Base-by-base conservation (phyloP, 2,797 vertebrate species). In the Nothura maculosa region DNA sequence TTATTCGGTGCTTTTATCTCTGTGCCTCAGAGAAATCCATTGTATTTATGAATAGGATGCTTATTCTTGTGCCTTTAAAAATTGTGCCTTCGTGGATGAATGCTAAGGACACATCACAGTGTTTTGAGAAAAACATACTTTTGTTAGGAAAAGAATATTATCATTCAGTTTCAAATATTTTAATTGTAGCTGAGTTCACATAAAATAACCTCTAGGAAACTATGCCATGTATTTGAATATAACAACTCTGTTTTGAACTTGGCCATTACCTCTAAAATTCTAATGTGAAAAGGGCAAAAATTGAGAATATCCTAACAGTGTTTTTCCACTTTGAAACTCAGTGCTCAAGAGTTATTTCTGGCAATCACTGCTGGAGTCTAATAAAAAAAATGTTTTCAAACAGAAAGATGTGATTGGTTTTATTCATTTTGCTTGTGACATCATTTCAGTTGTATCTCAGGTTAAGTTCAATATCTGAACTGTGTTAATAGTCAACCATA, bases 311-410 rank as follows among this genome's bases (percentile, higher is more conserved):
- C 50, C 72, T 7, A 75, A 68, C 27, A 47, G 3, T 72, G 45
- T 76, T 67, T 89, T 73, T 52, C 63, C 28, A 10, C 70, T 43
- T n/a, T 63, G 58, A 75, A 62, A 66, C 58, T 28, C 66, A 20
- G 60, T 61, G 8, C 72, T 47, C 18, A 19, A 74, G 69, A 34
- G 52, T 64, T 66, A 68, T 48, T 93, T 81, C 42, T 67, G 47
- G 55, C 20, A 83, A 32, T 42, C 18, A 30, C 12, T 87, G 36
- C 54, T 90, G 70, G 72, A 64, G 90, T 72, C 60, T 45, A 93
- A 76, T 93, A 93, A 81, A n/a, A 81, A n/a, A 74, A 9, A 40
- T 48, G 63, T 38, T 78, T 76, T 47, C 30, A 77, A 67, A 19
- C 24, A 63, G 50, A 63, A n/a, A 89, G 75, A 7, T 22, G 30